These are phyloP conservation scores for Actias luna DNA, from an alignment of 2,888 invertebrate genomes.

Conservation along the genomic window DNA sequence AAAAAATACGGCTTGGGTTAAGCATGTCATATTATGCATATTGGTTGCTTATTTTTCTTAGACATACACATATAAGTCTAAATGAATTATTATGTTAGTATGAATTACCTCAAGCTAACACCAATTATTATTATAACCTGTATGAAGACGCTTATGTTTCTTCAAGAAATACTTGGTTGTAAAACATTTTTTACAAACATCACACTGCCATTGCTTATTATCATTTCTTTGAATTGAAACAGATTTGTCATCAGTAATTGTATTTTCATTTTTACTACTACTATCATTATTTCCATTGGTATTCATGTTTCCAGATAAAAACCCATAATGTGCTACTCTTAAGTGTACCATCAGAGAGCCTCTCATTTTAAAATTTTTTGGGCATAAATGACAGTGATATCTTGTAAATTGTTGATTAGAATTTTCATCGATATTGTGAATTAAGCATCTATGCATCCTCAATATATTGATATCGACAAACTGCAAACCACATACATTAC, in stretches of 20 bases:
- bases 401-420: slow-evolving; percentile 61
- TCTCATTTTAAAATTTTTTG: slow-evolving; percentile 90
- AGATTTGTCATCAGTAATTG: slow-evolving; percentile 40
- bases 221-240: slow-evolving; percentile 67
- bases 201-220: slow-evolving; percentile 93
- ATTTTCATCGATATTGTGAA: slow-evolving; percentile 80
- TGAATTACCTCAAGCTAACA: slow-evolving; percentile 73
- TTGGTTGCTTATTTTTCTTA: background rate
- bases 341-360: slow-evolving; percentile 92
- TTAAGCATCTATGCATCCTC: slow-evolving; percentile 87
- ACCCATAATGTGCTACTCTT: slow-evolving; percentile 88
- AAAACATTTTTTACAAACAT: slow-evolving; percentile 91
- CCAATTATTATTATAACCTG: slow-evolving; percentile 82
- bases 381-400: slow-evolving; percentile 89
- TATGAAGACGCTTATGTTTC: slow-evolving; percentile 93
- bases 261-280: slow-evolving; percentile 34
- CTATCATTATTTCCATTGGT: slow-evolving; percentile 31
- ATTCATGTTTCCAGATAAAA: slow-evolving; percentile 52
- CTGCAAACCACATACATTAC: slow-evolving; percentile 87
- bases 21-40: background rate
- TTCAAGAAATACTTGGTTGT: slow-evolving; percentile 95
- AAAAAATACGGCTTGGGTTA: background rate
- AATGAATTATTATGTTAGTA: slow-evolving; percentile 53
- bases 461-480: slow-evolving; percentile 87
- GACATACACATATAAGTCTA: background rate